Base-by-base conservation (phyloP, 2,113 vertebrate genomes). In the Ceyx melanurus region DNA sequence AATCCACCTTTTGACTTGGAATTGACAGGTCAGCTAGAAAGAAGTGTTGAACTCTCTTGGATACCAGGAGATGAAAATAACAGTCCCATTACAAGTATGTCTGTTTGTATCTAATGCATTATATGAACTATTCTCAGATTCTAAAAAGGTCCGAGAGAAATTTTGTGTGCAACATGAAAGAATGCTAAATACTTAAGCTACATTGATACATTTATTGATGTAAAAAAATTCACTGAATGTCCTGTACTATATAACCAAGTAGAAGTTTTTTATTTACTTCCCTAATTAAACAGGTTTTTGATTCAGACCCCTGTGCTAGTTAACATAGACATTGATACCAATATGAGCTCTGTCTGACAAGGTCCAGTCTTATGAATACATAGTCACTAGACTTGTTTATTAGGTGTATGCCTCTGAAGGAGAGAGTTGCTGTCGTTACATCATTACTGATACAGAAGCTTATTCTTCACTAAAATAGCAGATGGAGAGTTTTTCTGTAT, bases 1-100 rank as follows among this genome's bases (percentile, higher is more conserved):
- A 98, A 99, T 92, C 97, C 98, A 76, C 99, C 99, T 3, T 98
- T 98, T 89, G 99, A 99, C 97, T 98, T 99, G 83, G 99, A 99
- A 96, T 83, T 99, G 95, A 99, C 99, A 11, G 98, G 98, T 97
- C 98, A 97, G 60, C 98, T 97, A 29, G 98, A 98, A 94, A 98
- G 98, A 96, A 99, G 98, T 19, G 88, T 99, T 84, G 98, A 98
- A 71, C 98, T 99, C 67, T 98, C 99, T 3, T 99, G 99, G 99
- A 98, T 97, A 57, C 99, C 99, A 42, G 99, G 99, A 84, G 97
- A 99, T 25, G 99, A 99, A 73, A 98, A 99, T 91, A 99, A 99
- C 96, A 99, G 98, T 85, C 99, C 98, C 18, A 98, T 99, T 96
- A 97, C 97, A 96, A 98, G 99, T 99, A 98, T 6, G 98, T 94